Evolutionary conservation across 1,140 invertebrate genomes (phyloP), one percentile per base, ranked within the genome.

Genomic region (Cotesia typhae): DNA sequence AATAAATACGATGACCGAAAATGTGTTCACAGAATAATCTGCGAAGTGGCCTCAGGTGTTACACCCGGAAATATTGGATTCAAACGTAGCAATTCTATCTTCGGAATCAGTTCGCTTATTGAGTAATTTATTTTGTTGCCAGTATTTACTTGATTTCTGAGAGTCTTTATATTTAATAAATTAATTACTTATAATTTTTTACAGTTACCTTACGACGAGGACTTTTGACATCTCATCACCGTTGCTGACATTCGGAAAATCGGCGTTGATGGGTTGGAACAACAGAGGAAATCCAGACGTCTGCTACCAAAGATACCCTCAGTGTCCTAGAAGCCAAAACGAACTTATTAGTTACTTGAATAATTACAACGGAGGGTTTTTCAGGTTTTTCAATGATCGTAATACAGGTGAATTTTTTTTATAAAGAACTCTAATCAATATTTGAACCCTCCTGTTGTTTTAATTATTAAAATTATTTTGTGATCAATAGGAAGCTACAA

Each of bases 291-390:
- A 91, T 55, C 86, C 91, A 3, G 78, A 85, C 0, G 87, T 87
- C 36, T 94, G 93, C 78, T 87, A 89, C 6, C 85, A 86, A 59
- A 91, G 91, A 3, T 95, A 93, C 75, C 89, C 91, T 0, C 88
- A 88, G 36, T 95, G 94, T 76, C 94, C 94, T 0, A 90, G 89
- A 72, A 91, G 93, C 79, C 86, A 92, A 36, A 89, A 92, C 71
- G 89, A 90, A 77, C 86, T 94, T 7, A 88, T 94, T 38, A 86
- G 93, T 80, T 95, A 95, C 81, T 86, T 95, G 60, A 95, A 95
- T 84, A 95, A 95, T 83, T 90, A 95, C 80, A 94, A 94, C 70
- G 94, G 94, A 53, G 94, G 94, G 7, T 94, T 95, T 81, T 95
- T 94, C 81, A 89, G 92, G 68, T 93, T 92, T 78, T 94, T 95